Base-by-base conservation (phyloP, 2,888 invertebrate species). In the Campoplex capitator region DNA sequence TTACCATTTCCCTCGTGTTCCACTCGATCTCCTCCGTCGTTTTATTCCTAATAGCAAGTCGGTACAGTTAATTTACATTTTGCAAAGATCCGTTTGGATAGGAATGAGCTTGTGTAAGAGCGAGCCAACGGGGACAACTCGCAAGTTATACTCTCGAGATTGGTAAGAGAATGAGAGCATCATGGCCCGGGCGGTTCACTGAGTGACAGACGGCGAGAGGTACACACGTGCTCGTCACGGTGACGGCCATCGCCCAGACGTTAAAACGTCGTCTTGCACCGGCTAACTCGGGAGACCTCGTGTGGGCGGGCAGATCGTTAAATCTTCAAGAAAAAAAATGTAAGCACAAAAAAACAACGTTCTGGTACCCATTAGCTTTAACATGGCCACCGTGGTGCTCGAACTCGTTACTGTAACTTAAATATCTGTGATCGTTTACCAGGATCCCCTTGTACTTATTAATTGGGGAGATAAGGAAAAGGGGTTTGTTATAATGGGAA, bases 191-290 rank as follows among this genome's bases (percentile, higher is more conserved):
- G 86, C 83, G 78, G 87, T 86, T 90, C 86, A 84, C 89, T 92
- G 91, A 93, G 91, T 93, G 93, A 93, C 93, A 93, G 91, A 93
- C 93, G 92, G 90, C 92, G 71, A 79, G 85, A 93, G 92, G 90
- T 92, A 91, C 91, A 93, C 93, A 93, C 93, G 94, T 93, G 93
- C 93, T 93, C 94, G 93, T 94, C 93, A 93, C 93, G 93, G 92
- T 93, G 92, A 93, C 93, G 93, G 92, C 93, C 93, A 92, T 93
- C 93, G 90, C 90, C 92, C 92, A 93, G 93, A 93, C 93, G 91
- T 90, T 91, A 89, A 83, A 83, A 90, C 90, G 91, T 88, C 88
- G 90, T 88, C 91, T 90, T 90, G 90, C 89, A 90, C 89, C 90
- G 91, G 89, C 89, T 90, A 91, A 92, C 91, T 84, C 71, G 79